Evolutionary conservation across 1,140 invertebrate species (phyloP).

Genomic region (Lethrus apterus): DNA sequence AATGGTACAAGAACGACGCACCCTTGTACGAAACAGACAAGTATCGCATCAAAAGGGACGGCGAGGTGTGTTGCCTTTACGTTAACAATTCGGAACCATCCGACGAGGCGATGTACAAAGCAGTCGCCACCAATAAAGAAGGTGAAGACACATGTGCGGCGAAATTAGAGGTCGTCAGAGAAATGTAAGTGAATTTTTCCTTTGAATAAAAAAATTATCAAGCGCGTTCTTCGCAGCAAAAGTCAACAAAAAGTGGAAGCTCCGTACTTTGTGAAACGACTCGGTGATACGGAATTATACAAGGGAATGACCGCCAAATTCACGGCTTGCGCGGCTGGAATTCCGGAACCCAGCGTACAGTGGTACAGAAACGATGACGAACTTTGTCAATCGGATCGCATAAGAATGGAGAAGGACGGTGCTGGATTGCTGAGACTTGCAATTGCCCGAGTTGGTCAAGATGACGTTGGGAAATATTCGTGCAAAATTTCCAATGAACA

Average conservation of each 20-base stretch:
- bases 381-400: conserved; percentile 70
- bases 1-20: conserved; percentile 75
- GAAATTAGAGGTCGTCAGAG: conserved; percentile 66
- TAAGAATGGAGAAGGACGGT: conserved; percentile 73
- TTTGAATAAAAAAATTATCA: background rate
- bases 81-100: conserved; percentile 57
- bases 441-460: conserved; percentile 62
- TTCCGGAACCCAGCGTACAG: conserved; percentile 76
- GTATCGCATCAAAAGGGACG: conserved; percentile 70
- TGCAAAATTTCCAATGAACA: conserved; percentile 75
- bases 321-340: conserved; percentile 78
- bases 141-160: conserved; percentile 72
- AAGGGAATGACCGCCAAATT: conserved; percentile 85
- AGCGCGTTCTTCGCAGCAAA: conserved; percentile 45
- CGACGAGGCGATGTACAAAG: conserved; percentile 71
- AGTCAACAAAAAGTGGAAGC: conserved; percentile 69
- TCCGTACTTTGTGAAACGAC: conserved; percentile 80
- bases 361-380: conserved; percentile 77
- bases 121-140: conserved; percentile 70
- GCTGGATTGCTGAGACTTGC: conserved; percentile 72
- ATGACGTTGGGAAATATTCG: conserved; percentile 76
- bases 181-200: conserved; percentile 57
- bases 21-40: conserved; percentile 61
- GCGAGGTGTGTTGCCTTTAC: conserved; percentile 68
- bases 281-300: conserved; percentile 81